Base-by-base conservation (phyloP, 2,888 invertebrate species). In the Spicauda simplicius region DNA sequence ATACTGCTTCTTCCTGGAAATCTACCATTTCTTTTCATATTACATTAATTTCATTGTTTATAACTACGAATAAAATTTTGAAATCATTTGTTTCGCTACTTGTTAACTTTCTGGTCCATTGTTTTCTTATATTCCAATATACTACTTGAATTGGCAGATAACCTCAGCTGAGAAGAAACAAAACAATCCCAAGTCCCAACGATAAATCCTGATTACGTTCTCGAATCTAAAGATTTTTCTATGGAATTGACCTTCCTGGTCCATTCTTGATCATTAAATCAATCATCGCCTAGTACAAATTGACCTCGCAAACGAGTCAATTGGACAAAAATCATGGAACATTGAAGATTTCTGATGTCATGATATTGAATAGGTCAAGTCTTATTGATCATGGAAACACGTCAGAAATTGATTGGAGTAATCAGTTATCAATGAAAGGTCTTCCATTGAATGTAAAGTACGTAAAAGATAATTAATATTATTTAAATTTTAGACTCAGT, bases 221-320 rank as follows among this genome's bases (percentile, higher is more conserved):
- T 54, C 19, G 53, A 62, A 20, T n/a, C 10, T 53, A 20, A 1
- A 5, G 37, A 37, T 16, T 16, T 41, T 62, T 5, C 62, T 68
- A 37, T 20, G 64, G 66, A 64, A 64, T 60, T 64, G 71, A 70
- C 75, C 73, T 73, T 74, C 70, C 55, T 65, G 66, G 55, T 66
- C 59, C 66, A 70, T 76, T 71, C 63, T 50, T 33, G 33, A 68
- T 59, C 68, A 69, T 71, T 73, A 64, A 70, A 71, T 72, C 48
- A 72, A 72, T 70, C 71, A 71, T 72, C 71, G 70, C 71, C 69
- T 70, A 64, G 71, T 58, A 64, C 68, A 70, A 73, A 71, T 76
- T 75, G 73, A 72, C 75, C 74, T 72, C 65, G 55, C 48, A 52
- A 63, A 65, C 48, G 48, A 69, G 68, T 71, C 72, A 76, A 73